Evolutionary conservation across 2,888 invertebrate species (phyloP).

Genomic region (Beris morrisii): DNA sequence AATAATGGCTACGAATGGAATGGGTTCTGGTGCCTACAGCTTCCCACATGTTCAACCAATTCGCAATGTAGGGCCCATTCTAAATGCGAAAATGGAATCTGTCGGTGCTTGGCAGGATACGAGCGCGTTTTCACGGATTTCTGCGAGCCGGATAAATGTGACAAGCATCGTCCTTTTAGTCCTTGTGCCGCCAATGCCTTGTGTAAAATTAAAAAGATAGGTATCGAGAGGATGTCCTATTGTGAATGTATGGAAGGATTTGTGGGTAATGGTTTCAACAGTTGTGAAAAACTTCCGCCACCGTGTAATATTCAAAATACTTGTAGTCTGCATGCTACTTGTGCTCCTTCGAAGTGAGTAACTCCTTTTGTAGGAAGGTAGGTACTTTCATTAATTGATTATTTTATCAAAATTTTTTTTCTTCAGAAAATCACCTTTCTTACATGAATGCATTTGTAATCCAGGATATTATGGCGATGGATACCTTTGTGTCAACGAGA

Average conservation of each 20-base stretch:
- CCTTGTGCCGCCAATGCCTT: conserved; percentile 69
- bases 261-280: conserved; percentile 71
- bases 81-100: conserved; percentile 71
- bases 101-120: conserved; percentile 77
- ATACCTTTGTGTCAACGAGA: conserved; percentile 68
- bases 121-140: conserved; percentile 60
- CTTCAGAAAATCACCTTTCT: background rate
- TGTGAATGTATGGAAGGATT: conserved; percentile 85
- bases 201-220: conserved; percentile 69
- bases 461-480: conserved; percentile 83
- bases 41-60: conserved; percentile 66
- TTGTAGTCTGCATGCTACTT: conserved; percentile 80
- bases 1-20: conserved; percentile 80
- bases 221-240: too few relatives aligned
- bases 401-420: conserved; percentile 22
- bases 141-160: conserved; percentile 64
- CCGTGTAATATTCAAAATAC: conserved; percentile 75
- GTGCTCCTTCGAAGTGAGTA: conserved; percentile 55
- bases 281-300: conserved; percentile 63
- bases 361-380: background rate
- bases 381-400: background rate
- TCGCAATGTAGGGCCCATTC: conserved; percentile 71
- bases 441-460: conserved; percentile 67
- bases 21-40: conserved; percentile 73
- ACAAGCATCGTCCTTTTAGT: conserved; percentile 66